Base-by-base conservation (phyloP, 1,140 invertebrate species). In the Zaprionus ornatus region DNA sequence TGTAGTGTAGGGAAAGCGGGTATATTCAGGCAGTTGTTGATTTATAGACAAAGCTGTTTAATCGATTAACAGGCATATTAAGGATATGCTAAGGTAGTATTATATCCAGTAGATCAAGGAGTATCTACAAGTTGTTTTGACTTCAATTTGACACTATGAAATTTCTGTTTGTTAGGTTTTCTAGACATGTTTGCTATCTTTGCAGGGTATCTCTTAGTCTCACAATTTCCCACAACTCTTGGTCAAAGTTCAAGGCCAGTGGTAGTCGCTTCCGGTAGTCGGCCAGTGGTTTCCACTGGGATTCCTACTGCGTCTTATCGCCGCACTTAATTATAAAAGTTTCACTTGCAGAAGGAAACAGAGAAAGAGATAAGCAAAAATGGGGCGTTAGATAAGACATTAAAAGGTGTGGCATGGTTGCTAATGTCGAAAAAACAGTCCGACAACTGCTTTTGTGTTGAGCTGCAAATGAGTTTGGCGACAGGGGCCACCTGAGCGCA, bases 261-360 rank as follows among this genome's bases (percentile, higher is more conserved):
- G 25, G 19, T 45, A 37, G 5, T 19, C 63, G 54, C 40, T 66
- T 57, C 54, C 55, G 54, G 60, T 63, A 70, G 55, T 55, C 29
- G 19, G 60, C 23, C 48, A 48, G 64, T 67, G 71, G 80, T 68
- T 80, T 63, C 76, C 59, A 66, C 59, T 70, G 29, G 57, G 57
- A 32, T 23, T 52, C 64, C 68, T 60, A 63, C 55, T 74, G 35
- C 56, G 65, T 27, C 45, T 52, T 83, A 77, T 87, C 77, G 77
- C 55, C 66, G 74, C 70, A 69, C 67, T 87, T 81, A 88, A 88
- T 88, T 88, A 88, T 78, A 83, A 88, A 87, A 88, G 80, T 88
- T 73, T 77, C 57, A 29, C 54, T 63, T 12, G 48, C 37, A 52
- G 21, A 27, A 25, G 13, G 40, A 9, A 45, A 17, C 23, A 13